Evolutionary conservation across 2,113 vertebrate species (phyloP).

Genomic region (Cinclus cinclus): DNA sequence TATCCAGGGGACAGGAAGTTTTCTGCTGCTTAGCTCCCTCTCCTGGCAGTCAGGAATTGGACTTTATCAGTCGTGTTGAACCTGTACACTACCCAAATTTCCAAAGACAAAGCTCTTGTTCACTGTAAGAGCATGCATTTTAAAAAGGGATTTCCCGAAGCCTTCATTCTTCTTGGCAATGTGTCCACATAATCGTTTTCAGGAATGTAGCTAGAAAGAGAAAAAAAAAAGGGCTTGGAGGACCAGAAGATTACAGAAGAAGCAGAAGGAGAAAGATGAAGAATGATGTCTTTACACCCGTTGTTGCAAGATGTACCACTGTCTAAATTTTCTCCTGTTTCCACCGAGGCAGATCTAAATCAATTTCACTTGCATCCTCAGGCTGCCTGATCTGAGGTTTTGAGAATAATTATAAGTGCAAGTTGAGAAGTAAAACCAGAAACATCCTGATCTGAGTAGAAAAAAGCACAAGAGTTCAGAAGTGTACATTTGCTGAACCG

Average conservation of each 20-base stretch:
- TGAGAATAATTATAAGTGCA: neutral
- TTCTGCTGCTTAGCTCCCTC: constrained; percentile 29
- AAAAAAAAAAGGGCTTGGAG: neutral
- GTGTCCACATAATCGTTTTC: neutral
- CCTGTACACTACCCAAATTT: neutral
- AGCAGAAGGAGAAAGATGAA: neutral
- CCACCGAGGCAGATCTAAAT: neutral
- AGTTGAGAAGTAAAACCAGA: neutral
- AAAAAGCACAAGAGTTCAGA: neutral
- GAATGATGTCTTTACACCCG: neutral
- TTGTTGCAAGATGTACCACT: neutral
- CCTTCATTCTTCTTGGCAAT: neutral
- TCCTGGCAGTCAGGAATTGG: neutral
- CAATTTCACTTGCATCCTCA: neutral
- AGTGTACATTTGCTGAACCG: neutral
- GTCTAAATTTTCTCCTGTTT: neutral
- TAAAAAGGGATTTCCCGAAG: neutral
- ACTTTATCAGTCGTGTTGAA: neutral
- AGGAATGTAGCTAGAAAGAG: neutral
- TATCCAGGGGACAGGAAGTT: neutral
- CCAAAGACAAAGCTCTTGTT: neutral
- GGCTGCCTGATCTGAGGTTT: neutral
- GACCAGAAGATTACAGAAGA: neutral
- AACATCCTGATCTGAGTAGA: neutral
- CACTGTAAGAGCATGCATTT: neutral